Conservation (phyloP, 2,888 invertebrate genomes). For the Leucoptera coffeella region DNA sequence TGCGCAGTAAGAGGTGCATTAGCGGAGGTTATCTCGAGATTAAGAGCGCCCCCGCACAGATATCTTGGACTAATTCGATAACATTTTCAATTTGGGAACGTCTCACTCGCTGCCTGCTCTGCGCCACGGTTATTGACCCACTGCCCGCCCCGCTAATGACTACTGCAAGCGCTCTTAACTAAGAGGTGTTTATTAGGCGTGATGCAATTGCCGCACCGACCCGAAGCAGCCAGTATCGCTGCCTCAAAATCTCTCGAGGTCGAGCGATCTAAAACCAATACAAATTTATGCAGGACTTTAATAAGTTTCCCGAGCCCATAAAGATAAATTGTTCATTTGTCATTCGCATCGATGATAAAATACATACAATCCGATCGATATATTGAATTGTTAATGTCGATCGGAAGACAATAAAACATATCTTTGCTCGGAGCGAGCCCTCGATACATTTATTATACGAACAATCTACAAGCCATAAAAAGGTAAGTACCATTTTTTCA, state of each 20-base stretch:
- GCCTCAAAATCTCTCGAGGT: not conserved
- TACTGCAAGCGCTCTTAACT: slow-evolving; percentile 23
- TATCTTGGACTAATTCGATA: slow-evolving; percentile 35
- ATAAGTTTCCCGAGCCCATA: too few species aligned
- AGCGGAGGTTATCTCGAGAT: slow-evolving; percentile 36
- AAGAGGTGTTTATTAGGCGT: too few species aligned
- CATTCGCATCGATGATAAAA: not conserved
- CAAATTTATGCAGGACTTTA: too few species aligned
- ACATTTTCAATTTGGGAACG: slow-evolving; percentile 24
- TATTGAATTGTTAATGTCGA: slow-evolving; percentile 1
- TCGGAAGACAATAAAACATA: not conserved
- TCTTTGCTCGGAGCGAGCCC: slow-evolving; percentile 20
- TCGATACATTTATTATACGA: slow-evolving; percentile 17
- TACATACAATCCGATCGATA: not conserved
- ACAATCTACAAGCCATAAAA: slow-evolving; percentile 19
- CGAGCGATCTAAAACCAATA: too few species aligned
- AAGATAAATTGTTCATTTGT: slow-evolving; percentile 1
- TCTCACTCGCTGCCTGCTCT: slow-evolving; percentile 12
- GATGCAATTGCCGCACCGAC: too few species aligned
- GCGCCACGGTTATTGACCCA: slow-evolving; percentile 38
- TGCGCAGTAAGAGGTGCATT: slow-evolving; percentile 23
- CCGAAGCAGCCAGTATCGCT: too few species aligned
- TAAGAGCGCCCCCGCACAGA: slow-evolving; percentile 26
- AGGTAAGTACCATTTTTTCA: slow-evolving; percentile 27
- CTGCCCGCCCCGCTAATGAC: slow-evolving; percentile 27